A percentile compares a stretch with the other conserved stretches of the same genome.
phyloP scores from a whole-genome alignment of 1,140 invertebrate genomes.

The Drosophila ercepeae region DNA sequence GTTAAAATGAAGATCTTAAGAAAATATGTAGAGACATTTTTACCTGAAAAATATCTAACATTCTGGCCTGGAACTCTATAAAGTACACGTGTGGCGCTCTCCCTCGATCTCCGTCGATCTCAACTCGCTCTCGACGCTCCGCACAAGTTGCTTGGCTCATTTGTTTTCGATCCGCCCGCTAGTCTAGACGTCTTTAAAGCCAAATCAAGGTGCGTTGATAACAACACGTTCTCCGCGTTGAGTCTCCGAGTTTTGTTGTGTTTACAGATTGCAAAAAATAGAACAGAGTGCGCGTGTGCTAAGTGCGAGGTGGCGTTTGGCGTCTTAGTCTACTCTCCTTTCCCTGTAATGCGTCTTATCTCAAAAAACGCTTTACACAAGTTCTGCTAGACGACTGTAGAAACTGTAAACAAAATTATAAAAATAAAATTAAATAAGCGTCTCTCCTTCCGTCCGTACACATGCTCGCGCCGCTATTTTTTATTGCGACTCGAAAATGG shows the following conservation, averaged over 20 bases:
- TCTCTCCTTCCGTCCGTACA: no score
- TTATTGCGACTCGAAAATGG: slow-evolving; percentile 72
- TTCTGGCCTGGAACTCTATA: not conserved
- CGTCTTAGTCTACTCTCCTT: slow-evolving; percentile 11
- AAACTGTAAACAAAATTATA: slow-evolving; percentile 74
- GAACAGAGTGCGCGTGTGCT: slow-evolving; percentile 50
- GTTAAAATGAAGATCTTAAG: not conserved
- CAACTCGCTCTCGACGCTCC: not conserved
- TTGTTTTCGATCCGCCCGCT: slow-evolving; percentile 63
- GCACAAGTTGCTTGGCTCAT: slow-evolving; percentile 19
- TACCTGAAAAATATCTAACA: not conserved
- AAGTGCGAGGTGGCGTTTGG: slow-evolving; percentile 22
- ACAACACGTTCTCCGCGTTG: slow-evolving; percentile 50
- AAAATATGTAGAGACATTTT: not conserved
- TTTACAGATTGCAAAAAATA: slow-evolving; percentile 18
- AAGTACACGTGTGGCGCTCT: slow-evolving; percentile 41
- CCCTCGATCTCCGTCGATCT: slow-evolving; percentile 16
- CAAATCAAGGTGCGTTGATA: slow-evolving; percentile 70
- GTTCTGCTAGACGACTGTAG: slow-evolving; percentile 45
- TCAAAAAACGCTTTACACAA: slow-evolving; percentile 37
- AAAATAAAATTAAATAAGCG: slow-evolving; percentile 54
- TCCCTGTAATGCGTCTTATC: slow-evolving; percentile 51
- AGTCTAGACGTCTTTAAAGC: slow-evolving; percentile 65
- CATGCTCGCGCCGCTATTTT: slow-evolving; percentile 34
- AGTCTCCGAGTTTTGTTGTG: slow-evolving; percentile 19